Evolutionary conservation across 1,140 invertebrate species (phyloP).

Genomic region (Spodoptera frugiperda): DNA sequence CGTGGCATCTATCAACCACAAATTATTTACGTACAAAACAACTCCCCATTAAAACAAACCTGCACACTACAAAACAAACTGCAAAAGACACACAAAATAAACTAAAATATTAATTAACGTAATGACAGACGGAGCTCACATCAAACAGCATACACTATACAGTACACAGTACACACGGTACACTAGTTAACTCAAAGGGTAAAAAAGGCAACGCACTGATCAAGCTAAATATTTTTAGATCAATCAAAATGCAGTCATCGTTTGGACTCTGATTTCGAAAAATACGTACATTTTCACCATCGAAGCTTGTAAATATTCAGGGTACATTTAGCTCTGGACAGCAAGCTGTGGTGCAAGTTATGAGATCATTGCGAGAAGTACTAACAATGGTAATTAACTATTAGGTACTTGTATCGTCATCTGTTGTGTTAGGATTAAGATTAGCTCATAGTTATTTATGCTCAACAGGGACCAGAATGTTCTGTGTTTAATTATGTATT

Average conservation of each 20-base stretch:
- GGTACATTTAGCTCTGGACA: slow-evolving; percentile 41
- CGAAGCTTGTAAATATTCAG: slow-evolving; percentile 37
- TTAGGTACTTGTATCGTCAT: no score
- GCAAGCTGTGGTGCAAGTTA: neutral
- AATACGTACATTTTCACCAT: slow-evolving; percentile 23
- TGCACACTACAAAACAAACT: neutral
- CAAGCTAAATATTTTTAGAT: slow-evolving; percentile 40
- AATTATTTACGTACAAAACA: no score
- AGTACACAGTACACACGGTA: neutral
- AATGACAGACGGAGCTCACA: neutral
- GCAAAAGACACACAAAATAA: neutral
- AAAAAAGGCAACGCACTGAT: neutral
- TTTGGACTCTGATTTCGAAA: slow-evolving; percentile 26
- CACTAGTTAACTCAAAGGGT: neutral
- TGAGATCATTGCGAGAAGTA: neutral
- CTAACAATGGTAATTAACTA: no score
- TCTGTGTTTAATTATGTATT: no score
- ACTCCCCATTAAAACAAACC: no score
- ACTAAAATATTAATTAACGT: slow-evolving; percentile 2
- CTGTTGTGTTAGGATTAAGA: no score
- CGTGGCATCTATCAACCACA: no score
- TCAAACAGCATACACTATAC: neutral
- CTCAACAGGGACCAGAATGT: no score
- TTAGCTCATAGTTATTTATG: no score
- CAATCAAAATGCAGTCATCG: slow-evolving; percentile 28